Percentiles rank a stretch among this genome's conserved stretches.
phyloP scores from a whole-genome alignment of 1,140 invertebrate genomes.

The Halesus radiatus region DNA sequence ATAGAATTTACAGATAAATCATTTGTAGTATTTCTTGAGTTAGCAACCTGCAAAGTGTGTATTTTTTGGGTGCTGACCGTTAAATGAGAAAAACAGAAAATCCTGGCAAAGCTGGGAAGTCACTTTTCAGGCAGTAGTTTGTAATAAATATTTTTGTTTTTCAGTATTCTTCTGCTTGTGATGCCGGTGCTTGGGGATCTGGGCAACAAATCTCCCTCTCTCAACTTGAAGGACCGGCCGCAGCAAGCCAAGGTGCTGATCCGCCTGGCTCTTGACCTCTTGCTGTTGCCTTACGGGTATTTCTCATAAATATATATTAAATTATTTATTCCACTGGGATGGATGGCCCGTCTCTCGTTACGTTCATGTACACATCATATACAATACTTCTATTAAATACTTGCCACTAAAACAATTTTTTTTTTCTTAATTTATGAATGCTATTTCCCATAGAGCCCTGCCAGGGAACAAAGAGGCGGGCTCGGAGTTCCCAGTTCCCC shows the following conservation, averaged over 20 bases:
- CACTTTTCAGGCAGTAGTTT: too few species aligned
- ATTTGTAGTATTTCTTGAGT: too few species aligned
- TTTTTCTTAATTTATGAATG: conserved; percentile 23
- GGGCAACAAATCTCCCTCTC: conserved; percentile 62
- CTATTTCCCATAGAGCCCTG: conserved; percentile 60
- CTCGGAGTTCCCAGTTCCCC: conserved; percentile 77
- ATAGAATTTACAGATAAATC: too few species aligned
- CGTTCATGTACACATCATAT: too few species aligned
- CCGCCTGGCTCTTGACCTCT: conserved; percentile 84
- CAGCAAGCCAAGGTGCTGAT: conserved; percentile 79
- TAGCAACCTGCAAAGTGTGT: too few species aligned
- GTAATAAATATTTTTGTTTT: conserved; percentile 54
- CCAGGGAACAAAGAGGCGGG: conserved; percentile 63
- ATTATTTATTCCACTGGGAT: background rate
- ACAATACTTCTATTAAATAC: too few species aligned
- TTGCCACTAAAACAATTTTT: background rate
- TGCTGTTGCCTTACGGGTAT: conserved; percentile 90
- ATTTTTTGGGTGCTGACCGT: too few species aligned
- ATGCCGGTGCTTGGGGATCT: conserved; percentile 84
- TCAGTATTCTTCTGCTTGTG: conserved; percentile 83
- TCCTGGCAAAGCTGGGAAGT: too few species aligned
- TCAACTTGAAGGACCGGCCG: conserved; percentile 75
- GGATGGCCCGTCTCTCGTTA: too few species aligned
- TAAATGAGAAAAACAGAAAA: too few species aligned
- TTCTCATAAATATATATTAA: background rate